Evolutionary conservation across 2,797 vertebrate species (phyloP).

Genomic region (Chelmon rostratus): DNA sequence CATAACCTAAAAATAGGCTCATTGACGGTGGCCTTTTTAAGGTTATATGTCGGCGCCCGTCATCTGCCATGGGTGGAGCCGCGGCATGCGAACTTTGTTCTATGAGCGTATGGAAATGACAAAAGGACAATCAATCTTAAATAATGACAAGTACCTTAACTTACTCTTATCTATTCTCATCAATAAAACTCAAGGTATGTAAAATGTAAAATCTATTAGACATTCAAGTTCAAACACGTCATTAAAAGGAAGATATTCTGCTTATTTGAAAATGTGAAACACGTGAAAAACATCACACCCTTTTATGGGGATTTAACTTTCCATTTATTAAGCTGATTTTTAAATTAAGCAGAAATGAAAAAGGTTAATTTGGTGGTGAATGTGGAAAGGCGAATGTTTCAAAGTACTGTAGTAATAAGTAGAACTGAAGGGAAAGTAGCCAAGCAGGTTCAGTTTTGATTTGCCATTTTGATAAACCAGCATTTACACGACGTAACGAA

Average conservation of each 20-base stretch:
- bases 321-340: neutral
- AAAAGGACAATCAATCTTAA: constrained; percentile 22
- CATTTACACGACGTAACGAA: neutral
- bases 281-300: neutral
- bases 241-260: neutral
- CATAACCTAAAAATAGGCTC: constrained; percentile 82
- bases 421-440: neutral
- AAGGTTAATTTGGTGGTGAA: neutral
- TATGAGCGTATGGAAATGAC: constrained; percentile 7
- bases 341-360: neutral
- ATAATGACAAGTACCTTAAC: neutral
- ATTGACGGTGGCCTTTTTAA: constrained; percentile 80
- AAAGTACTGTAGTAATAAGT: neutral
- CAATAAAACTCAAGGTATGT: neutral
- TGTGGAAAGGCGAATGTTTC: neutral
- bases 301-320: neutral
- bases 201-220: neutral
- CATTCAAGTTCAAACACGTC: neutral
- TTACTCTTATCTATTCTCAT: neutral
- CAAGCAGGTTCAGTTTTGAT: neutral
- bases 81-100: neutral
- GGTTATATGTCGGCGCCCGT: constrained; percentile 65
- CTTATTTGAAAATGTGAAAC: too few relatives aligned
- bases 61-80: constrained; percentile 64
- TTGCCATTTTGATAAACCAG: neutral